These are phyloP conservation scores for Pachymerium ferrugineum DNA, from an alignment of 2,888 invertebrate species.

Conservation along the genomic window DNA sequence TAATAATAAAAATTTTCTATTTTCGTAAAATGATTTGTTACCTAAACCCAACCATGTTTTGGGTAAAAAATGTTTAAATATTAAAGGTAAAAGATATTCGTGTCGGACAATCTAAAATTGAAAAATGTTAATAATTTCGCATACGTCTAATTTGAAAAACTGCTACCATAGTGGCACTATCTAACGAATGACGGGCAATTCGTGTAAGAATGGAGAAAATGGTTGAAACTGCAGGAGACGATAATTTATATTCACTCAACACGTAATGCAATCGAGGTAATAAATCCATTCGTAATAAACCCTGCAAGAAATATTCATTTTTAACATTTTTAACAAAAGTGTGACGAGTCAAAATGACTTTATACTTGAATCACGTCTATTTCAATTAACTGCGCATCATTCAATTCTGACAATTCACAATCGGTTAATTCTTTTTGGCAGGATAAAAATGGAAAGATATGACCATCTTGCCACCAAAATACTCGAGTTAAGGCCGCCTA, in stretches of 20 bases:
- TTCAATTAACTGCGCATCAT: conserved; percentile 80
- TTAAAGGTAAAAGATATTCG: conserved; percentile 58
- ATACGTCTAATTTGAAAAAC: not conserved
- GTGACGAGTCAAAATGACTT: not conserved
- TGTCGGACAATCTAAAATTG: conserved; percentile 54
- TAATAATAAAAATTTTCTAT: not conserved
- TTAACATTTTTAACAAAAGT: conserved; percentile 29
- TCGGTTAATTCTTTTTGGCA: conserved; percentile 37
- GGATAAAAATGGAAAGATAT: conserved; percentile 44
- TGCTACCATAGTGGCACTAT: conserved; percentile 56
- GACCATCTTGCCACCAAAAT: not conserved
- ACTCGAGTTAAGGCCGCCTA: not conserved
- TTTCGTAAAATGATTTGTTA: not conserved
- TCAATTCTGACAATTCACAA: conserved; percentile 59
- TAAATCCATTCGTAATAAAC: conserved; percentile 55
- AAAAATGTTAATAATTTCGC: not conserved
- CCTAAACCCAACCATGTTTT: not conserved
- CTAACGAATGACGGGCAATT: conserved; percentile 68
- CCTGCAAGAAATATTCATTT: too few species aligned
- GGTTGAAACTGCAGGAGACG: conserved; percentile 65
- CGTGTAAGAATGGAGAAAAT: conserved; percentile 73
- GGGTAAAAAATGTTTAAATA: conserved; percentile 48
- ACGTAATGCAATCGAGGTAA: conserved; percentile 72
- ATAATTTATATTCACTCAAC: conserved; percentile 62
- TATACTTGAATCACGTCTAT: conserved; percentile 61